Base-by-base conservation (phyloP, 2,888 invertebrate genomes). In the Hedya salicella region DNA sequence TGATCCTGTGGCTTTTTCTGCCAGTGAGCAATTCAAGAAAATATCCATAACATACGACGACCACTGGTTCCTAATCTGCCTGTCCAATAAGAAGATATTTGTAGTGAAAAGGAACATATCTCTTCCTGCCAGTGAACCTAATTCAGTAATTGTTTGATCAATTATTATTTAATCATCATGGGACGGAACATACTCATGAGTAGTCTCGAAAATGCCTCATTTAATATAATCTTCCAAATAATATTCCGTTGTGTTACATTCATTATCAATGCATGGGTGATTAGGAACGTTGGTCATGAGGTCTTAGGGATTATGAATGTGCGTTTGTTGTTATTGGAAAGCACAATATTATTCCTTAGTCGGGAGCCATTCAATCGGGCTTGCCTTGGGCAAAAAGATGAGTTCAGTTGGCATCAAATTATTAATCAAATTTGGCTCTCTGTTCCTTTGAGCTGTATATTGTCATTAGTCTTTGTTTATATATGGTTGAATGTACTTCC, bases 261-360 rank as follows among this genome's bases (percentile, higher is more conserved):
- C 91, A 90, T 97, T 49, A 94, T 98, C 68, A 99, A 99, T 93
- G 98, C 98, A 44, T 97, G 98, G 91, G 97, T 98, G 67, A 95
- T 99, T 63, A 95, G 98, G 67, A 96, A 96, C 89, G 96, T 98
- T 49, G 97, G 97, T 3, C 96, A 96, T 87, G 97, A 97, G 82
- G 95, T 98, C 60, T 93, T 99, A 62, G 99, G 98, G 68, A 97
- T 99, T 75, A 98, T 98, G 95, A 98, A 98, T 93, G 98, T 99
- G 14, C 94, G 98, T 72, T 91, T 99, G 66, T 91, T 97, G 56
- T 91, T 99, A 25, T 91, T 99, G 65, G 98, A 98, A 86, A 97
- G 98, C 52, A 98, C 98, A 69, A 95, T 98, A 74, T 88, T 98
- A 77, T 98, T 98, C 85, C 87, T 99, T 67, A 97, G 98, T 52